These are phyloP conservation scores for Trinorchestia longiramus DNA, from an alignment of 1,140 invertebrate species.

Conservation along the genomic window DNA sequence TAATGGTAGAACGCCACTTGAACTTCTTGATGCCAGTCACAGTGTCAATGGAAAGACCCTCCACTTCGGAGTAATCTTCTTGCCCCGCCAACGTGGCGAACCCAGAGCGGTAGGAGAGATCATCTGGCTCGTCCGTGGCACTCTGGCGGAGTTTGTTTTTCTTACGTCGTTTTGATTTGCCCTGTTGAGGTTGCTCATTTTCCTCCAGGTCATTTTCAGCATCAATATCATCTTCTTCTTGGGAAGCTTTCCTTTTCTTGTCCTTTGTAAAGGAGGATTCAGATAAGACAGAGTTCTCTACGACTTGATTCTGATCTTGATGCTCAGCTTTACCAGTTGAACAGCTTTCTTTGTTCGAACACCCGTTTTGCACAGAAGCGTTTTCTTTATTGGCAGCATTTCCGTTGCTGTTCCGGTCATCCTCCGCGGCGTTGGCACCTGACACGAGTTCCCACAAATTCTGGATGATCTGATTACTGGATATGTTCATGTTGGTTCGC, in stretches of 20 bases:
- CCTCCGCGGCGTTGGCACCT: neutral
- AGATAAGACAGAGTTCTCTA: neutral
- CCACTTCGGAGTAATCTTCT: neutral
- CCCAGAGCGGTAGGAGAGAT: neutral
- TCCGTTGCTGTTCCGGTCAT: neutral
- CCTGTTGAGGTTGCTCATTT: neutral
- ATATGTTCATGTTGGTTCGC: constrained; percentile 9
- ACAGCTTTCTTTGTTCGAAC: neutral
- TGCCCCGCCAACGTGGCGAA: neutral
- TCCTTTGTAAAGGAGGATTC: neutral
- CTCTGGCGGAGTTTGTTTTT: constrained; percentile 32
- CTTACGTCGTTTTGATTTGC: constrained; percentile 29
- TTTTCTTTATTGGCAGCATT: constrained; percentile 35
- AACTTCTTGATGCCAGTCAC: constrained; percentile 8
- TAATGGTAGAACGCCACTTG: constrained; percentile 34
- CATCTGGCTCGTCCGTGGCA: constrained; percentile 25
- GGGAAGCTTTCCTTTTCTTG: constrained; percentile 10
- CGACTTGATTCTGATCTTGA: neutral
- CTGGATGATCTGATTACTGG: constrained; percentile 28
- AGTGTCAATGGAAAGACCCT: neutral
- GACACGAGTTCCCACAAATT: constrained; percentile 24
- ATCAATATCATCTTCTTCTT: neutral
- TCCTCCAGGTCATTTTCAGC: neutral
- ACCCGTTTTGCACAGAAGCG: neutral
- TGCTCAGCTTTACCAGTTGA: neutral